These are phyloP conservation scores for Cryptus viduatorius DNA, from an alignment of 2,888 invertebrate species.

Conservation along the genomic window DNA sequence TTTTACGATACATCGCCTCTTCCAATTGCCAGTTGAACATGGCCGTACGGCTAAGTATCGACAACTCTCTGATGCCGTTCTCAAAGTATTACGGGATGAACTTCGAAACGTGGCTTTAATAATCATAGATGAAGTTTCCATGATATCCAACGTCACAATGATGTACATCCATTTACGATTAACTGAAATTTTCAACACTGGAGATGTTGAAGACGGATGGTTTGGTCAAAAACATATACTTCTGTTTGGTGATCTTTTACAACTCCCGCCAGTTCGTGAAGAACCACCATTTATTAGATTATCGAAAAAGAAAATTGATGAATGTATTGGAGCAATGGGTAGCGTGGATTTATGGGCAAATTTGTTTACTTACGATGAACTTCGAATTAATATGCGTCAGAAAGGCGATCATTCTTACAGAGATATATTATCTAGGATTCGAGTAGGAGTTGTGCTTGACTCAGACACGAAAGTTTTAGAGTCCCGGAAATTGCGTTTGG, in stretches of 20 bases:
- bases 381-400: slow-evolving; percentile 9
- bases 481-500: slow-evolving; percentile 5
- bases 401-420: background rate
- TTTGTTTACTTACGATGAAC: slow-evolving; percentile 2
- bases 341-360: background rate
- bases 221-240: slow-evolving; percentile 77
- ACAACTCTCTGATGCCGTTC: slow-evolving; percentile 72
- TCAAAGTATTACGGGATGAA: slow-evolving; percentile 71
- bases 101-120: slow-evolving; percentile 73
- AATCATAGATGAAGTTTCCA: slow-evolving; percentile 74
- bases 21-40: slow-evolving; percentile 64
- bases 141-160: no score
- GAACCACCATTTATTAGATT: slow-evolving; percentile 70
- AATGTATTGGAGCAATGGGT: slow-evolving; percentile 61
- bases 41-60: slow-evolving; percentile 72
- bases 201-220: slow-evolving; percentile 75
- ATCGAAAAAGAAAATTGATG: slow-evolving; percentile 71
- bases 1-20: slow-evolving; percentile 76
- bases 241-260: slow-evolving; percentile 63
- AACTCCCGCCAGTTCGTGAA: slow-evolving; percentile 75
- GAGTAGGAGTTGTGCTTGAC: background rate
- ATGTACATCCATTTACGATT: no score
- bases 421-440: background rate
- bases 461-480: background rate
- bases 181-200: slow-evolving; percentile 76